Evolutionary conservation across 2,888 invertebrate species (phyloP).

Genomic region (Lepidochitona cinerea): DNA sequence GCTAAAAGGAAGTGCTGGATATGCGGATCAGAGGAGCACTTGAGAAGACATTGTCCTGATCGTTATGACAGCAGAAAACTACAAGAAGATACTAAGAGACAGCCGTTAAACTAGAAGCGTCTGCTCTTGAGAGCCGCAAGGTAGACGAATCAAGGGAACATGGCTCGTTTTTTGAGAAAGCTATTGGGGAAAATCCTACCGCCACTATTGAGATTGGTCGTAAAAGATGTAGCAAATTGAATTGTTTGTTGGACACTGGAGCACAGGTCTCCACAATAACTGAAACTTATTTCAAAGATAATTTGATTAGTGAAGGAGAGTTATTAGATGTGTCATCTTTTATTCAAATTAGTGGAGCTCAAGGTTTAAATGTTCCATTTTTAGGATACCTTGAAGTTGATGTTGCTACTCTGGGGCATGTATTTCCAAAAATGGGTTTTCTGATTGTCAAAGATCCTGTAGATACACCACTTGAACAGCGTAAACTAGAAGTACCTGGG

Average conservation of each 20-base stretch:
- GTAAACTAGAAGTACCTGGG: slow-evolving; percentile 15
- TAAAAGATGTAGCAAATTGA: background rate
- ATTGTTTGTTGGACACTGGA: background rate
- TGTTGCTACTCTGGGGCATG: background rate
- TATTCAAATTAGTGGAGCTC: slow-evolving; percentile 3
- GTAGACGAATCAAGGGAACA: background rate
- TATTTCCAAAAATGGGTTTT: slow-evolving; percentile 15
- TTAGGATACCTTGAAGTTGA: slow-evolving; percentile 20
- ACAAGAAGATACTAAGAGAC: background rate
- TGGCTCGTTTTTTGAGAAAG: background rate
- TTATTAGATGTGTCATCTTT: background rate
- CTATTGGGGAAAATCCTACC: background rate
- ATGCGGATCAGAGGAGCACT: too few relatives aligned
- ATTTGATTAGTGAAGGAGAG: background rate
- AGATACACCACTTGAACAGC: background rate
- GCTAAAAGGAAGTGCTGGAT: too few relatives aligned
- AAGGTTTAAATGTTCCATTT: background rate
- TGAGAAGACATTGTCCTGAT: too few relatives aligned
- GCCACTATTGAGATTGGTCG: background rate
- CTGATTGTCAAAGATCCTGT: slow-evolving; percentile 18
- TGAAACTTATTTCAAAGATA: background rate
- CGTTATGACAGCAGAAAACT: too few relatives aligned
- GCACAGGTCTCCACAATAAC: background rate
- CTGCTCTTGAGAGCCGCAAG: background rate
- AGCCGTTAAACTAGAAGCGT: background rate